phyloP scores from a whole-genome alignment of 1,140 invertebrate species.

The Drosophila willistoni region DNA sequence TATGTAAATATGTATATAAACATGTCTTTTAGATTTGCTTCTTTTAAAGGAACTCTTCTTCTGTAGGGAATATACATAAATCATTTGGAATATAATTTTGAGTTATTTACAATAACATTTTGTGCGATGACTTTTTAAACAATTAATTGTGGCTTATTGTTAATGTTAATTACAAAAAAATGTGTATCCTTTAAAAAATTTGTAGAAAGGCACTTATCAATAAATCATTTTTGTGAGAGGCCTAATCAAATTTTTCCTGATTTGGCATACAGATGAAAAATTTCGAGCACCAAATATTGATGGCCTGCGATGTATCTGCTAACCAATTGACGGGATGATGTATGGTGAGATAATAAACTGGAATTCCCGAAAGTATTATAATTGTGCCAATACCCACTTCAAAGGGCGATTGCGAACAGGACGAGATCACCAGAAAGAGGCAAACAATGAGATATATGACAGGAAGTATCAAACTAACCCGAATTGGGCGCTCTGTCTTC shows the following conservation, averaged over 20 bases:
- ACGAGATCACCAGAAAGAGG: conserved; percentile 92
- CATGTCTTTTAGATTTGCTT: conserved; percentile 11
- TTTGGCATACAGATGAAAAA: conserved; percentile 90
- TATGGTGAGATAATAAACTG: conserved; percentile 94
- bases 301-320: conserved; percentile 84
- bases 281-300: conserved; percentile 89
- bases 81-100: conserved; percentile 36
- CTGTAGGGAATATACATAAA: conserved; percentile 34
- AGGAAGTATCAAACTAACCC: conserved; percentile 88
- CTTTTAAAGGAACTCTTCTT: conserved; percentile 40
- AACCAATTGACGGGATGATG: conserved; percentile 87
- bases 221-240: background rate
- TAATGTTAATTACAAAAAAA: conserved; percentile 44
- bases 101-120: conserved; percentile 61
- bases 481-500: conserved; percentile 89
- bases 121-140: conserved; percentile 35
- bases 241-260: conserved; percentile 81
- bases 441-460: conserved; percentile 93
- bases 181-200: conserved; percentile 33
- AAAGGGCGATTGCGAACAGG: conserved; percentile 88
- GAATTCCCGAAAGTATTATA: conserved; percentile 92
- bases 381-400: conserved; percentile 93
- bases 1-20: conserved; percentile 5
- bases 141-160: conserved; percentile 51
- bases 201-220: conserved; percentile 57